Evolutionary conservation across 1,140 invertebrate species (phyloP), one percentile per base, ranked within the genome.

Genomic region (Wiebesia pumilae): DNA sequence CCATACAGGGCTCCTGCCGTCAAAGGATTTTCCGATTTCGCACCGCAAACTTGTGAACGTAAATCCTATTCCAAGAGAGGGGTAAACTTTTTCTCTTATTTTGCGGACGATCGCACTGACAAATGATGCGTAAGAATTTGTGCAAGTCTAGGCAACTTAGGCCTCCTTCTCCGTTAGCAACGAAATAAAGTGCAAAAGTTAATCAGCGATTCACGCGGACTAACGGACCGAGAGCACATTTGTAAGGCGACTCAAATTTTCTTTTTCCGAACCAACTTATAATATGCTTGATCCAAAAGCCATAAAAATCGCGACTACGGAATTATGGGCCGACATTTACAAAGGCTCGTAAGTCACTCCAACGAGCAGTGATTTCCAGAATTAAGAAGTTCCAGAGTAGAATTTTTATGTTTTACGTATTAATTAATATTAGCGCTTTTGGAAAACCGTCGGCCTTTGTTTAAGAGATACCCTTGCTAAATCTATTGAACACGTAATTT

Each of bases 121-220:
- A 86, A 86, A 86, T 86, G 73, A 86, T 35, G 38, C 73, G 69
- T 38, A n/a, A 82, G n/a, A 73, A 51, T 35, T n/a, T 35, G 58
- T 43, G 62, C 24, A 24, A 1, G 40, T 54, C 1, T 16, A 24
- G 43, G 9, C 43, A 10, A 58, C 24, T 21, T 47, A 33, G 38
- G 62, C 62, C 62, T 43, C n/a, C 19, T 24, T 33, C 43, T 6
- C n/a, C 47, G 9, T 54, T 47, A 58, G 27, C 24, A 75, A 21
- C 16, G 47, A 51, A 0, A 3, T 27, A 75, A 35, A 78, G 65
- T 80, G 47, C 47, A 81, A 85, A 85, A 73, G 51, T 81, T 85
- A 85, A 85, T 85, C 84, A 85, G 47, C 27, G 1, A 67, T 16
- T 38, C 12, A 14, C 19, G 27, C 38, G 21, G 38, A 3, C n/a